Evolutionary conservation across 2,113 vertebrate genomes (phyloP).

Genomic region (Eudyptes chrysolophus): DNA sequence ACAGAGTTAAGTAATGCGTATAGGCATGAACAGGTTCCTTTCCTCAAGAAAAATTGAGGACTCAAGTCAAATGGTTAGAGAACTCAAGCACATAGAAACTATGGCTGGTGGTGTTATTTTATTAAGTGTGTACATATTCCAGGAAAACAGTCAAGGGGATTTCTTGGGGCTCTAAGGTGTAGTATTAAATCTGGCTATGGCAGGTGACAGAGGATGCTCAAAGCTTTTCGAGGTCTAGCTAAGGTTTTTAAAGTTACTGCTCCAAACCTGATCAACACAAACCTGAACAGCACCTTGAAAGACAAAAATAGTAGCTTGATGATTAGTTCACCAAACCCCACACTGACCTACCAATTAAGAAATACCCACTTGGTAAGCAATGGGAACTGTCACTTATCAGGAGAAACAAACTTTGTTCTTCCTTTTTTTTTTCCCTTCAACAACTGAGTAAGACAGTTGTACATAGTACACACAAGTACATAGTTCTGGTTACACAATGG

Average conservation of each 20-base stretch:
- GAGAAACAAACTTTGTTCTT: background rate
- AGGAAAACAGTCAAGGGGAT: background rate
- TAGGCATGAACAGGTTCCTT: background rate
- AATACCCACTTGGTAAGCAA: background rate
- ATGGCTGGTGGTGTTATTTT: background rate
- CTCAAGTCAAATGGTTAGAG: background rate
- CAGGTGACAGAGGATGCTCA: background rate
- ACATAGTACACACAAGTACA: background rate
- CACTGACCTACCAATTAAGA: background rate
- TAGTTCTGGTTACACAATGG: conserved; percentile 78
- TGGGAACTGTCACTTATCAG: background rate
- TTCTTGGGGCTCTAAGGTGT: background rate
- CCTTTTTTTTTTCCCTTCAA: background rate
- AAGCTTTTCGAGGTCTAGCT: background rate
- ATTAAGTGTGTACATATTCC: rapidly evolving
- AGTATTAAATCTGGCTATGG: background rate
- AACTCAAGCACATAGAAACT: background rate
- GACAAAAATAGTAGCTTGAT: background rate
- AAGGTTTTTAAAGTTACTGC: background rate
- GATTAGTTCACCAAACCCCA: background rate
- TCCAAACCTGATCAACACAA: background rate
- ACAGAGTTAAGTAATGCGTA: rapidly evolving
- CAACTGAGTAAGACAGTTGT: conserved; percentile 75
- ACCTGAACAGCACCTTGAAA: background rate
- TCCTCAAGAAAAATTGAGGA: background rate